phyloP scores from a whole-genome alignment of 2,888 invertebrate species.

The Diabrotica balteata region DNA sequence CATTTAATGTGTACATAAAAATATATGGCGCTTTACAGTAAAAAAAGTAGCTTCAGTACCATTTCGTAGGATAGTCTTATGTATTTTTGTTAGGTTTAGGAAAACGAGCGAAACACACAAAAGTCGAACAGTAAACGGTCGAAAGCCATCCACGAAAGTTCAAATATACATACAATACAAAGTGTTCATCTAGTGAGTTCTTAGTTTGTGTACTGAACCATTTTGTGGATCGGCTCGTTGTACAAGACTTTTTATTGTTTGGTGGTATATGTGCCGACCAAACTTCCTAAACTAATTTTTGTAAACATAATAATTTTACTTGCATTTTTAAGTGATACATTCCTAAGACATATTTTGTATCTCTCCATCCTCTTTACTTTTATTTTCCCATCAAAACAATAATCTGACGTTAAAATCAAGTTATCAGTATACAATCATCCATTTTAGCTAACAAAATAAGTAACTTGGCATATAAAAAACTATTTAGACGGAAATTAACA shows the following conservation, averaged over 20 bases:
- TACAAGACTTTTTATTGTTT: no score
- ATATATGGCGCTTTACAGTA: conserved; percentile 54
- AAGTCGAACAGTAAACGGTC: no score
- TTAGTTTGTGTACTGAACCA: no score
- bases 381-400: conserved; percentile 29
- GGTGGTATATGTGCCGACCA: background rate
- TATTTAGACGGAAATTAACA: conserved; percentile 41
- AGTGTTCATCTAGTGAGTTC: no score
- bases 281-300: conserved; percentile 8
- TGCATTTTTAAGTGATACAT: conserved; percentile 52
- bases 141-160: no score
- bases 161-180: no score
- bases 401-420: conserved; percentile 27
- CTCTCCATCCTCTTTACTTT: conserved; percentile 33
- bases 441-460: conserved; percentile 44
- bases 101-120: no score
- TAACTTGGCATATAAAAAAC: conserved; percentile 42
- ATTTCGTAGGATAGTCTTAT: conserved; percentile 48
- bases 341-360: conserved; percentile 46
- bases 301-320: conserved; percentile 32
- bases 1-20: conserved; percentile 54
- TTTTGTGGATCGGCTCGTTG: no score
- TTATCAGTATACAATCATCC: conserved; percentile 46
- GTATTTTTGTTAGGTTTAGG: conserved; percentile 34
- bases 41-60: conserved; percentile 52